phyloP scores from a whole-genome alignment of 2,888 invertebrate genomes.

The Drosophila cracens region DNA sequence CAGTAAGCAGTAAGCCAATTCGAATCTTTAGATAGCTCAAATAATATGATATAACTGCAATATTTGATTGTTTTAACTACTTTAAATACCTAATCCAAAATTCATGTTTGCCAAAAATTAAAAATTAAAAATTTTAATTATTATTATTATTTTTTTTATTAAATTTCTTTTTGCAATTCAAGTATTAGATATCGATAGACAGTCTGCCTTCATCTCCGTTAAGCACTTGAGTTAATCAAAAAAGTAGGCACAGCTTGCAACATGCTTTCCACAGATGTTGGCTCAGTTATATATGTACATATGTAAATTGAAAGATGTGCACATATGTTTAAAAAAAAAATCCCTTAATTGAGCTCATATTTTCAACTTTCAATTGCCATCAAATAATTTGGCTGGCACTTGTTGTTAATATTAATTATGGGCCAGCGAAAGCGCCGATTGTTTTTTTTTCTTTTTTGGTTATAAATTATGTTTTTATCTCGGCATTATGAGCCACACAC shows the following conservation, averaged over 20 bases:
- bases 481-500: slow-evolving; percentile 46
- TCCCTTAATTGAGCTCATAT: neutral
- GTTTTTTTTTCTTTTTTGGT: neutral
- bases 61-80: neutral
- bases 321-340: neutral
- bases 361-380: neutral
- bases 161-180: neutral
- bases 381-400: neutral
- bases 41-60: neutral
- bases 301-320: neutral
- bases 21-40: neutral
- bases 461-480: slow-evolving; percentile 27
- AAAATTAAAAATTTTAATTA: neutral
- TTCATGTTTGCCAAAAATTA: no score
- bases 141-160: neutral
- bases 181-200: neutral
- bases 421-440: slow-evolving; percentile 55
- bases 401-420: neutral
- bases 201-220: neutral
- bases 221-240: neutral
- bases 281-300: neutral
- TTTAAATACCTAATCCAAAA: no score
- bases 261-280: neutral
- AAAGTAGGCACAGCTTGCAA: neutral
- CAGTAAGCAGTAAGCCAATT: neutral